These are phyloP conservation scores for Thecocarcelia acutangulata DNA, from an alignment of 2,888 invertebrate genomes.

Conservation along the genomic window DNA sequence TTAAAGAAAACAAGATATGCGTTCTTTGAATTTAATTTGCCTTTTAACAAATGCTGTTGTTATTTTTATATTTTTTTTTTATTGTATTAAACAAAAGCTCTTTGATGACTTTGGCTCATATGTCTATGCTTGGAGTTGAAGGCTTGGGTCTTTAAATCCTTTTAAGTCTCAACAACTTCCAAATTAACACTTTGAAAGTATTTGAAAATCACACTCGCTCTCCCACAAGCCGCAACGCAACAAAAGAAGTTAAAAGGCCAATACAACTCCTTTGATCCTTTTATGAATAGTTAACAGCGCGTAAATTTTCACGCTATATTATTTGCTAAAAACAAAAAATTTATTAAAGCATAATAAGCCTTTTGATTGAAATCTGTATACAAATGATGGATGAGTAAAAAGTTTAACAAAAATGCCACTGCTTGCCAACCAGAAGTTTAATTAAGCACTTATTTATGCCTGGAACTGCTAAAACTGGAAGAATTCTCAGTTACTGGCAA, in stretches of 20 bases:
- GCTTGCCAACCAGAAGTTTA: constrained; percentile 13
- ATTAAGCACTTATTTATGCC: constrained; percentile 14
- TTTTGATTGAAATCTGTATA: constrained; percentile 43
- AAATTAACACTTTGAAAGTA: constrained; percentile 68
- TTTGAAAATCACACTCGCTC: constrained; percentile 36
- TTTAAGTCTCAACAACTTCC: constrained; percentile 60
- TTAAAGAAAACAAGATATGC: not conserved
- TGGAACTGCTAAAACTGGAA: too few relatives aligned
- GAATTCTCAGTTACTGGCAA: not conserved
- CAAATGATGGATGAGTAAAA: constrained; percentile 33
- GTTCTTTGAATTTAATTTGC: constrained; percentile 27
- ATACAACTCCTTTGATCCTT: constrained; percentile 62
- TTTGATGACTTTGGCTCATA: constrained; percentile 44
- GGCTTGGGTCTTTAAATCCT: constrained; percentile 22
- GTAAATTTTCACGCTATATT: constrained; percentile 66
- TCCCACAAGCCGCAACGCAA: not conserved
- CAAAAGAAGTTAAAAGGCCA: constrained; percentile 47
- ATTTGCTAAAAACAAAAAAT: constrained; percentile 40
- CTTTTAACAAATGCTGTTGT: not conserved
- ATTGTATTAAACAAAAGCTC: constrained; percentile 11
- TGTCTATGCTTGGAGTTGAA: constrained; percentile 4
- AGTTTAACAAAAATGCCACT: not conserved
- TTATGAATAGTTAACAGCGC: constrained; percentile 68
- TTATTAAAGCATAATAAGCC: not conserved
- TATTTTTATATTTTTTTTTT: constrained; percentile 4